Percentiles rank a stretch among this genome's conserved stretches.
These are phyloP conservation scores for Itoplectis maculator DNA, from an alignment of 2,888 invertebrate species.

Conservation along the genomic window DNA sequence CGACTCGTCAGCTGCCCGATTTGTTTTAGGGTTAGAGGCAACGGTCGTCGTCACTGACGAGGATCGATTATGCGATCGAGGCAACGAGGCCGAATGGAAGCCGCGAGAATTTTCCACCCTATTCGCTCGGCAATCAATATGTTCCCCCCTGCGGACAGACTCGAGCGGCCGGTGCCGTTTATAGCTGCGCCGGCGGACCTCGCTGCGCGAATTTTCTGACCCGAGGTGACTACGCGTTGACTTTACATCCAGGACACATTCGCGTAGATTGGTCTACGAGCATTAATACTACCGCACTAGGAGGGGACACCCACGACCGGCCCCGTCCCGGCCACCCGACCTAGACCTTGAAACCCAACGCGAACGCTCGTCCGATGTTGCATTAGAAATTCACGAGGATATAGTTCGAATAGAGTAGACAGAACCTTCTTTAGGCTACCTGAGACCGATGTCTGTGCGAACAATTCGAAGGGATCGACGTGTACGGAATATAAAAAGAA, in stretches of 20 bases:
- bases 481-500: neutral
- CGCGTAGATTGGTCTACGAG: neutral
- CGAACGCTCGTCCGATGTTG: conserved; percentile 32
- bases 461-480: neutral
- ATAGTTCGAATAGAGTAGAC: no score
- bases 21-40: conserved; percentile 6
- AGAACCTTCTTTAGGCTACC: conserved; percentile 9
- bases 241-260: neutral
- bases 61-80: conserved; percentile 61
- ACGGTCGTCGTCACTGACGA: no score
- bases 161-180: no score
- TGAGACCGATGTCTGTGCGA: neutral
- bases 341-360: conserved; percentile 68
- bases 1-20: neutral
- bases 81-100: conserved; percentile 62
- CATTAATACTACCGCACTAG: neutral
- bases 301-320: neutral
- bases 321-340: conserved; percentile 32
- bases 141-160: conserved; percentile 1
- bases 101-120: conserved; percentile 50
- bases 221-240: no score
- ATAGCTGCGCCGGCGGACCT: neutral
- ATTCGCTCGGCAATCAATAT: conserved; percentile 58
- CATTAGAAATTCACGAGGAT: conserved; percentile 54
- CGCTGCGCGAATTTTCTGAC: no score